Evolutionary conservation across 2,888 invertebrate species (phyloP).

Genomic region (Lasioglossum villosulum): DNA sequence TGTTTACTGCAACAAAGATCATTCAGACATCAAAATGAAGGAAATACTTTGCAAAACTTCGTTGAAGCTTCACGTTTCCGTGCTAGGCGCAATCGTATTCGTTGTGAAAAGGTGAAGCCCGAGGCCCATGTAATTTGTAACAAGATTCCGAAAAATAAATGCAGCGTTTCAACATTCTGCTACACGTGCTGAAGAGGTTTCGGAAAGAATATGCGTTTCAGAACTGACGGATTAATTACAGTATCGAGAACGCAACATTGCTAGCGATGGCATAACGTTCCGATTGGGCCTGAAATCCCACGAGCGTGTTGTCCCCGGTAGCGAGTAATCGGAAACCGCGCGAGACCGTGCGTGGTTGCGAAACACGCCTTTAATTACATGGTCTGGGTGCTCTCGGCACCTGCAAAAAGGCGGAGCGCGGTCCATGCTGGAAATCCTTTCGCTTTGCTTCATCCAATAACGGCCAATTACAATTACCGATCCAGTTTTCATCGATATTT

Average conservation of each 20-base stretch:
- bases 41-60: background rate
- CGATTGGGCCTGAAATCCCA: constrained; percentile 57
- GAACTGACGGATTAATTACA: constrained; percentile 13
- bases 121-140: background rate
- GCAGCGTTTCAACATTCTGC: constrained; percentile 2
- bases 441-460: background rate
- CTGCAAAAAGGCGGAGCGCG: constrained; percentile 55
- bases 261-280: constrained; percentile 43
- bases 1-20: background rate
- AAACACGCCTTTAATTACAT: constrained; percentile 71
- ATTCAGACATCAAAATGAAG: background rate
- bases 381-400: constrained; percentile 64
- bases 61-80: background rate
- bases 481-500: background rate
- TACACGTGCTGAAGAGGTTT: background rate
- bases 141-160: background rate
- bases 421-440: constrained; percentile 39
- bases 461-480: background rate
- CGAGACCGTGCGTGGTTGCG: constrained; percentile 62
- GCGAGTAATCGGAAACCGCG: constrained; percentile 72
- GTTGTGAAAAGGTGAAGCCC: background rate
- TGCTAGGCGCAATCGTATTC: background rate
- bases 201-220: background rate
- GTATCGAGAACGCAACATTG: background rate
- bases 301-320: constrained; percentile 60